Evolutionary conservation across 2,888 invertebrate genomes (phyloP), one percentile per base, ranked within the genome.

Genomic region (Dioctria rufipes): DNA sequence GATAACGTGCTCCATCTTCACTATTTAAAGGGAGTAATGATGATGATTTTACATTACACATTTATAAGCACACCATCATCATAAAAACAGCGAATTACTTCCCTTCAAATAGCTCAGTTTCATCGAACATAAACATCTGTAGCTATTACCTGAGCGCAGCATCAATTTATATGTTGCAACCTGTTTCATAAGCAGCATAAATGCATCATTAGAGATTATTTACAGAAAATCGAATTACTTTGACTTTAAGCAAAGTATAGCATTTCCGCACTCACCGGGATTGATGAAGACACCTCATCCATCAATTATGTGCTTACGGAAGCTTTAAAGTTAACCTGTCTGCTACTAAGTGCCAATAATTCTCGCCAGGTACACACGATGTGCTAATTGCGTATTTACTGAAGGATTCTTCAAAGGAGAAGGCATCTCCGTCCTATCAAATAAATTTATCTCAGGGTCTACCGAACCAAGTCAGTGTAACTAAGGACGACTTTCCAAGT

Each of bases 291-390:
- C 61, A 61, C 61, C 60, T 66, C 60, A 66, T 67, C 80, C 78
- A 80, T 80, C 80, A 82, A 82, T 82, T 82, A 82, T 82, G 82
- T 80, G 77, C 82, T 82, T 78, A 82, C 75, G 82, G 66, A 78
- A 82, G 82, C 82, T 82, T 78, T 78, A 82, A 82, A 82, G 82
- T 77, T 71, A 82, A 65, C 80, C 78, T 71, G 80, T 80, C 82
- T 82, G 82, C 80, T 43, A 54, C 80, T 80, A 82, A 82, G 82
- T 82, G 80, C 82, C 82, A 82, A 82, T 82, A 82, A 82, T 80
- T 82, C 80, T 65, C 80, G 71, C 65, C 80, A 80, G 82, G 80
- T 82, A 78, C 73, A 80, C 80, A 80, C 78, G 82, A 80, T 80
- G 82, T 82, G 82, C 82, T 82, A 82, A 82, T 82, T 82, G 82